Evolutionary conservation across 2,888 invertebrate genomes (phyloP).

Genomic region (Sinohyriopsis cumingii): DNA sequence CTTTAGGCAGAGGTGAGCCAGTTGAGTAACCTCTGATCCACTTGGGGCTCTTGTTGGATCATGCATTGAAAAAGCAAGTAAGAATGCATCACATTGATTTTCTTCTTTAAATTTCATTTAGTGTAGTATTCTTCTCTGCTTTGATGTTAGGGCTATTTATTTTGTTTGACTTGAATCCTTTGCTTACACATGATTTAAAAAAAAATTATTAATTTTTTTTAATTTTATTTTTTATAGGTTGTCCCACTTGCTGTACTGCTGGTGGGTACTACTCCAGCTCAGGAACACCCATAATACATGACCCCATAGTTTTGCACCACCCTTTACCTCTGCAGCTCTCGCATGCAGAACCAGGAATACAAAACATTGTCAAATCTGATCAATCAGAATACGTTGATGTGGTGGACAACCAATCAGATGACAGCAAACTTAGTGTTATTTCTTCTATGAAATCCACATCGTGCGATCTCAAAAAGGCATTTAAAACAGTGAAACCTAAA

Average conservation of each 20-base stretch:
- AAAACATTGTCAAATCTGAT: conserved; percentile 5
- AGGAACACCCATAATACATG: conserved; percentile 34
- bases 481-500: conserved; percentile 7
- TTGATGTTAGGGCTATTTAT: no score
- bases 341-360: conserved; percentile 22
- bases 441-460: conserved; percentile 3
- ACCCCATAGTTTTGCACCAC: conserved; percentile 45
- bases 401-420: background rate
- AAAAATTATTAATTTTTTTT: no score
- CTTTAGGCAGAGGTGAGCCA: no score
- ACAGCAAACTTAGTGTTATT: background rate
- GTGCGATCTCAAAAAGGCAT: background rate
- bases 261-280: conserved; percentile 40
- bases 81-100: no score
- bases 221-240: conserved; percentile 34
- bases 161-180: no score
- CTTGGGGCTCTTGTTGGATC: no score
- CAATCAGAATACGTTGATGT: conserved; percentile 5
- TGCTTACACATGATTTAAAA: no score
- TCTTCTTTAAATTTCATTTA: no score
- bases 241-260: conserved; percentile 35
- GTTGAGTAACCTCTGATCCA: no score
- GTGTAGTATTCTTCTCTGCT: no score
- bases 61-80: no score
- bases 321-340: conserved; percentile 41